phyloP scores from a whole-genome alignment of 2,797 vertebrate genomes.

The Monodelphis domestica region DNA sequence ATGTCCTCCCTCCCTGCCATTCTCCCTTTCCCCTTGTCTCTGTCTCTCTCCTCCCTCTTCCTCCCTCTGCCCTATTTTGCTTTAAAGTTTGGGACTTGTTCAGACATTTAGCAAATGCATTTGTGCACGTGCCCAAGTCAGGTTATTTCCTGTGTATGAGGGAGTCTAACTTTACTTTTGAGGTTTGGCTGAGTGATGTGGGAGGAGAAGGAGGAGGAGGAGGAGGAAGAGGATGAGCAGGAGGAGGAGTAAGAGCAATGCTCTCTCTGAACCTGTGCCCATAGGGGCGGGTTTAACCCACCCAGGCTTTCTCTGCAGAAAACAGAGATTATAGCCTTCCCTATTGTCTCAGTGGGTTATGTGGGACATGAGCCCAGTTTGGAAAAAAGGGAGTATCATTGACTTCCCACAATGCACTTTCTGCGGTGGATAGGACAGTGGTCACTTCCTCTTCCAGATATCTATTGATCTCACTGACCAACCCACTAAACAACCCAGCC shows the following conservation, averaged over 20 bases:
- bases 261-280: background rate
- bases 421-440: slow-evolving; percentile 25
- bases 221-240: background rate
- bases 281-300: background rate
- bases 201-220: slow-evolving; percentile 17
- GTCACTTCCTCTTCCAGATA: background rate
- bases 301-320: background rate
- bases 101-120: background rate
- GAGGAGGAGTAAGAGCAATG: background rate
- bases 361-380: background rate
- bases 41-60: background rate
- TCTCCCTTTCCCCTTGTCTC: slow-evolving; percentile 14
- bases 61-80: slow-evolving; percentile 1
- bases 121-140: slow-evolving; percentile 17
- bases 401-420: slow-evolving; percentile 27
- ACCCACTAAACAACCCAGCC: background rate
- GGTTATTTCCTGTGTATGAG: slow-evolving; percentile 5
- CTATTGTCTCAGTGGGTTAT: slow-evolving; percentile 16
- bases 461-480: background rate
- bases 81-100: slow-evolving; percentile 44
- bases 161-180: slow-evolving; percentile 31
- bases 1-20: background rate
- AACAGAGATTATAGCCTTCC: background rate
- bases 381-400: background rate
- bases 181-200: slow-evolving; percentile 11